Percentiles rank a stretch among this genome's conserved stretches.
These are phyloP conservation scores for Tinea pellionella DNA, from an alignment of 2,888 invertebrate genomes.

Conservation along the genomic window DNA sequence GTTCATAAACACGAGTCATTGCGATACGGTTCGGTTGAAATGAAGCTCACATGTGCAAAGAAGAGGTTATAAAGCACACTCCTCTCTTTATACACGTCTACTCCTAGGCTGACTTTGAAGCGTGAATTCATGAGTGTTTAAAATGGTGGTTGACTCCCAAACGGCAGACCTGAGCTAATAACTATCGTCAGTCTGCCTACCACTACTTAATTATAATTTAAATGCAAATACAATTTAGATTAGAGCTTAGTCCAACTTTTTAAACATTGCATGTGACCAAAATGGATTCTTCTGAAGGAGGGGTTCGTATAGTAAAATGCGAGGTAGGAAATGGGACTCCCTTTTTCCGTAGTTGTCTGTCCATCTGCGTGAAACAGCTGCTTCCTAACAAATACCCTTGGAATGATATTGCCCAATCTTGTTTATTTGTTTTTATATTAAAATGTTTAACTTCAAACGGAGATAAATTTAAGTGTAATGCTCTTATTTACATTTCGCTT, in stretches of 20 bases:
- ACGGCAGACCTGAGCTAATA: no score
- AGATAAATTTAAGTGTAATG: background rate
- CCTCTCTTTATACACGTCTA: no score
- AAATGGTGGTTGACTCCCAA: no score
- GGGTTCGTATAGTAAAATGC: background rate
- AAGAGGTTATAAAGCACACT: no score
- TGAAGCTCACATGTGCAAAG: no score
- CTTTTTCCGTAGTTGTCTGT: constrained; percentile 8
- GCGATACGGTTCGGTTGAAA: no score
- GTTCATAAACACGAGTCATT: no score
- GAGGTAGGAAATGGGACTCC: constrained; percentile 7
- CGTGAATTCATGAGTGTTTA: no score
- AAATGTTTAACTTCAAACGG: background rate
- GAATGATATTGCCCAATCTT: constrained; percentile 1
- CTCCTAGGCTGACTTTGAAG: no score
- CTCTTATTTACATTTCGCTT: background rate
- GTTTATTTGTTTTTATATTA: background rate
- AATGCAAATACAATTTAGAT: background rate
- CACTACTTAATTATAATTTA: background rate
- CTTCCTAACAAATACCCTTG: constrained; percentile 14
- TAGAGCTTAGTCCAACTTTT: background rate
- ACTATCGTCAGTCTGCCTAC: no score
- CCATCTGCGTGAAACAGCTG: constrained; percentile 14
- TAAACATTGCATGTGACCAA: no score
- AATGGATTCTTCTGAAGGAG: background rate